Evolutionary conservation across 2,797 vertebrate species (phyloP), one percentile per base, ranked within the genome.

Genomic region (Ptychadena robeensis): DNA sequence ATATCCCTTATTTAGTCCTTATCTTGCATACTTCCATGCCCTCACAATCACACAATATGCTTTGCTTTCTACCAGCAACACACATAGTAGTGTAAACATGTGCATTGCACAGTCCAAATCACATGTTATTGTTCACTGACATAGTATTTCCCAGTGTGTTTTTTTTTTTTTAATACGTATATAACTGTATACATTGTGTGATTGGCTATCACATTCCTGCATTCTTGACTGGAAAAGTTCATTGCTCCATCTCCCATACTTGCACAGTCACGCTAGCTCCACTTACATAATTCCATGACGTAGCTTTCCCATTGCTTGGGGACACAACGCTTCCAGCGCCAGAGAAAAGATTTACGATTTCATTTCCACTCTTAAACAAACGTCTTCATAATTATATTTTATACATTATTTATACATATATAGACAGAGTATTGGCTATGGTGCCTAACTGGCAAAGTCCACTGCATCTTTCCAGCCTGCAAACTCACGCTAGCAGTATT

Each of bases 341-440:
- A 11, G 59, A 11, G 30, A 9, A 27, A 44, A 77, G 63, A 66
- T 28, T 48, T 66, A 9, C 7, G 44, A 53, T 53, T 22, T 53
- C 5, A 61, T 38, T 12, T 66, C 10, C 15, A 9, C 15, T 76
- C 61, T 76, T 76, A 75, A 64, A 75, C 73, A 75, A 64, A 9
- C 22, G 28, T 22, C 44, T 77, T 53, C 18, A 53, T 53, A 53
- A 4, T 53, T 5, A 3, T 22, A 22, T 8, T 53, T 53, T 7
- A n/a, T 53, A 22, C 9, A 53, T 53, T 22, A 53, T 53, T n/a
- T n/a, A n/a, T n/a, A n/a, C n/a, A n/a, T n/a, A n/a, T n/a, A n/a
- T n/a, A n/a, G n/a, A n/a, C n/a, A n/a, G 44, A 53, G 22, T 53
- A 53, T 53, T 53, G 44, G 4, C 44, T 53, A 53, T 53, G 1